These are phyloP conservation scores for sheep (Ovis aries) DNA, from an alignment of 2,113 vertebrate species.

Conservation along the genomic window DNA sequence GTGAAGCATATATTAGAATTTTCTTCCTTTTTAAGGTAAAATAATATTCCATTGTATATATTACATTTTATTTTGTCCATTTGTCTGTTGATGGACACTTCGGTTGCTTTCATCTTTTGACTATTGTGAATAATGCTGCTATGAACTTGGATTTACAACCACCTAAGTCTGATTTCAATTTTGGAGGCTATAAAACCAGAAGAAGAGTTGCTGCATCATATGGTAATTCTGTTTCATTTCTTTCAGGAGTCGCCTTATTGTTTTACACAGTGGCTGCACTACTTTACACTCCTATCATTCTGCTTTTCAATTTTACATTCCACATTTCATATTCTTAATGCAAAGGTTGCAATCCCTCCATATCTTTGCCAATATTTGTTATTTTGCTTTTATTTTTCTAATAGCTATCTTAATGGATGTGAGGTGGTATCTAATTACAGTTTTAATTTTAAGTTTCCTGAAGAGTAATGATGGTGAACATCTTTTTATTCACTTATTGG, in stretches of 20 bases:
- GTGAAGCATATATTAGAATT: background rate
- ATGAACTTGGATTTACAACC: background rate
- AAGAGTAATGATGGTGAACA: background rate
- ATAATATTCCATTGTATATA: background rate
- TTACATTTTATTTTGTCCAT: background rate
- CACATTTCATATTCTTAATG: background rate
- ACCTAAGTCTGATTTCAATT: background rate
- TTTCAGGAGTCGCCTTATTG: background rate
- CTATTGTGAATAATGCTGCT: background rate
- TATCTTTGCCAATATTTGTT: background rate
- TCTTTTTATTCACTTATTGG: background rate
- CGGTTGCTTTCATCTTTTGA: background rate
- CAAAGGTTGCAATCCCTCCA: background rate
- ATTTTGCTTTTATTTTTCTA: background rate
- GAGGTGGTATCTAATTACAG: background rate
- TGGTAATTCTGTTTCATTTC: background rate
- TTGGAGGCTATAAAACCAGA: background rate
- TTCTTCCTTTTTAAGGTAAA: background rate
- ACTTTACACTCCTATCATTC: background rate
- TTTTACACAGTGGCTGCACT: background rate
- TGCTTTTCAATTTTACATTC: background rate
- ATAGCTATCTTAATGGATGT: background rate
- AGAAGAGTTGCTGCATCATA: background rate
- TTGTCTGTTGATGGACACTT: background rate
- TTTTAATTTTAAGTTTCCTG: background rate